These are phyloP conservation scores for Drosophila tripunctata DNA, from an alignment of 2,888 invertebrate genomes.

Conservation along the genomic window DNA sequence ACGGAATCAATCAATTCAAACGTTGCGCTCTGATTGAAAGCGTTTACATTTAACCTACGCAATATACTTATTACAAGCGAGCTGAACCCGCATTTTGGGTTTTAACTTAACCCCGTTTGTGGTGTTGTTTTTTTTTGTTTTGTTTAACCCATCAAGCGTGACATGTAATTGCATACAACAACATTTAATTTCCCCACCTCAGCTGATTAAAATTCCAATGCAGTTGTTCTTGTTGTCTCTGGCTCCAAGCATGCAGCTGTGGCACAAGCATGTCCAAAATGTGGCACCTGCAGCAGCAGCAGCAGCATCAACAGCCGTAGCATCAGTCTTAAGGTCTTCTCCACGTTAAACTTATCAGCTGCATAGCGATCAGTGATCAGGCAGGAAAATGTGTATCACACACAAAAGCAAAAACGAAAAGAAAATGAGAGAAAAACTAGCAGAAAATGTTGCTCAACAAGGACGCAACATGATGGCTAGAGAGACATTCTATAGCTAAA, in stretches of 20 bases:
- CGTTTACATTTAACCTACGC: conserved; percentile 52
- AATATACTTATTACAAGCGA: conserved; percentile 47
- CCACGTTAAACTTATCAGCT: conserved; percentile 60
- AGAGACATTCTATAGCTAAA: conserved; percentile 65
- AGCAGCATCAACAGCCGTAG: too few relatives aligned
- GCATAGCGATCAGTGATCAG: conserved; percentile 66
- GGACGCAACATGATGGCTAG: conserved; percentile 70
- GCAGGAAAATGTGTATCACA: conserved; percentile 65
- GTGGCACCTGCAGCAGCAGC: conserved; percentile 70
- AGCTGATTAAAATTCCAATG: conserved; percentile 76
- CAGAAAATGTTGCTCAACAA: conserved; percentile 71
- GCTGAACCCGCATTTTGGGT: conserved; percentile 49
- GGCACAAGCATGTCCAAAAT: conserved; percentile 64
- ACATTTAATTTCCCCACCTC: conserved; percentile 54
- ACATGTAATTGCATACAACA: conserved; percentile 70
- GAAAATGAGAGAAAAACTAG: conserved; percentile 23
- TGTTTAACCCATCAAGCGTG: conserved; percentile 69
- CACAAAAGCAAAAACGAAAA: conserved; percentile 15
- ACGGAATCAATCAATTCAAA: conserved; percentile 68
- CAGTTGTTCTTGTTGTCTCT: conserved; percentile 35
- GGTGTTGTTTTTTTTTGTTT: too few relatives aligned
- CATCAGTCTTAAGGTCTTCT: conserved; percentile 36
- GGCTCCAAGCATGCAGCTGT: conserved; percentile 38
- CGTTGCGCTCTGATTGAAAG: conserved; percentile 73
- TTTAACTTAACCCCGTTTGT: too few relatives aligned